Percentiles rank a stretch among this genome's conserved stretches.
These are phyloP conservation scores for Drosophila algonquin DNA, from an alignment of 2,888 invertebrate genomes.

Conservation along the genomic window DNA sequence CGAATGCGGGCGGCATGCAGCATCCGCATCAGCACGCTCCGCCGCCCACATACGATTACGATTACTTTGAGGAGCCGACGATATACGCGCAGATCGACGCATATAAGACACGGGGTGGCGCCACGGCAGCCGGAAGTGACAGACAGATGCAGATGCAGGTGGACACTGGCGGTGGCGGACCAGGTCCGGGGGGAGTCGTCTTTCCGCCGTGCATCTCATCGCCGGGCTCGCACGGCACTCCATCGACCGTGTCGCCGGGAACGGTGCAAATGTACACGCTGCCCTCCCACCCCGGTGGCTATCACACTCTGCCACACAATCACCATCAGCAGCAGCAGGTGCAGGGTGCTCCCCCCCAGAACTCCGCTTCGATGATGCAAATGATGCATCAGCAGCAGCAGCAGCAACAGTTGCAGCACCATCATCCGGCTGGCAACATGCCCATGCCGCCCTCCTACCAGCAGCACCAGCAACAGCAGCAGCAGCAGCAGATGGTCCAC, in stretches of 20 bases:
- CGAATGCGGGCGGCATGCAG: constrained; percentile 71
- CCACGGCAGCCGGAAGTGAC: constrained; percentile 25
- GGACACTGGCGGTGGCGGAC: constrained; percentile 43
- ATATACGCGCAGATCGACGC: constrained; percentile 91
- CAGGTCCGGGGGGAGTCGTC: constrained; percentile 73
- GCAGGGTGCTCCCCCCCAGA: constrained; percentile 63
- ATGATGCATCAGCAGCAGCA: constrained; percentile 74
- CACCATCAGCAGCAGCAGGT: constrained; percentile 76
- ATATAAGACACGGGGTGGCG: constrained; percentile 84
- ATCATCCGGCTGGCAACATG: constrained; percentile 70
- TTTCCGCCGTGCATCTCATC: constrained; percentile 85
- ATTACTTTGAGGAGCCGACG: constrained; percentile 87
- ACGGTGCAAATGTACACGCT: constrained; percentile 83
- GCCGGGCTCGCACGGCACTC: constrained; percentile 82
- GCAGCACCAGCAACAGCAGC: constrained; percentile 80
- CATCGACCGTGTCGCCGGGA: constrained; percentile 83
- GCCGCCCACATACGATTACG: constrained; percentile 84
- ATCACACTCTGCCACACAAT: constrained; percentile 83
- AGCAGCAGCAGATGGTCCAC: constrained; percentile 67
- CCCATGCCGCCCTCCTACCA: constrained; percentile 82
- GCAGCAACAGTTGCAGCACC: constrained; percentile 49
- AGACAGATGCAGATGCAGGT: constrained; percentile 58
- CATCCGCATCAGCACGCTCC: constrained; percentile 75
- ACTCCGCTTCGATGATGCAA: constrained; percentile 80
- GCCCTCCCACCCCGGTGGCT: constrained; percentile 83